Evolutionary conservation across 2,888 invertebrate species (phyloP), one percentile per base, ranked within the genome.

Genomic region (Lasioglossum pauxillum): DNA sequence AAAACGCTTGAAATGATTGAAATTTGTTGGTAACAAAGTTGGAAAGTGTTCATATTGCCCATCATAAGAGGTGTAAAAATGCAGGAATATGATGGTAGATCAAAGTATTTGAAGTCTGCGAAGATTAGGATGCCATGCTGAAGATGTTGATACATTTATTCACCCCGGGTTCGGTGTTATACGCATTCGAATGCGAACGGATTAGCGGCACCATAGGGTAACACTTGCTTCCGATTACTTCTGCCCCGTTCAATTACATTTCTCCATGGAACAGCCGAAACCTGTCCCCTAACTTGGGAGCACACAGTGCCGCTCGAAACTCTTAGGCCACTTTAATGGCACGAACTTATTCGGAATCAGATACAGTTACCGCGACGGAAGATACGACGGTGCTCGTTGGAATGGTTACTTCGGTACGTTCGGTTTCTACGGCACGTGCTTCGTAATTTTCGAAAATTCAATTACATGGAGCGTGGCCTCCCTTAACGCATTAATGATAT

Each of bases 161-260:
- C 64, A n/a, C 23, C 16, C 16, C 44, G 31, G 16, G 46, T 67
- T 69, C 19, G 76, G n/a, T 12, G 72, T 78, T 75, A 78, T 57
- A 77, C 75, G 71, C 74, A 82, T 82, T 75, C 67, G 78, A 84
- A 73, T 78, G 78, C 71, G 82, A 85, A 85, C 75, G 77, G 86
- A 77, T 77, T 85, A 85, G 27, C 76, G 31, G n/a, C 35, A 71
- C 41, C 81, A 41, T 19, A 27, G 77, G 27, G 79, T 57, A 81
- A 81, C 73, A 81, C 78, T 81, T 81, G 80, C 80, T 69, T 60
- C 78, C 78, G 80, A 84, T 85, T 85, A 79, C 85, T 72, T 79
- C 79, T 74, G 67, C 64, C 44, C 78, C 75, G 76, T 83, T 74
- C 76, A 80, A 85, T 84, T 83, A 75, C 73, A 60, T 27, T 73